Percentiles rank a stretch among this genome's conserved stretches.
Evolutionary conservation across 37 sponge, comb jelly and placozoan genomes (phyloP).

Genomic region (Bolinopsis microptera): DNA sequence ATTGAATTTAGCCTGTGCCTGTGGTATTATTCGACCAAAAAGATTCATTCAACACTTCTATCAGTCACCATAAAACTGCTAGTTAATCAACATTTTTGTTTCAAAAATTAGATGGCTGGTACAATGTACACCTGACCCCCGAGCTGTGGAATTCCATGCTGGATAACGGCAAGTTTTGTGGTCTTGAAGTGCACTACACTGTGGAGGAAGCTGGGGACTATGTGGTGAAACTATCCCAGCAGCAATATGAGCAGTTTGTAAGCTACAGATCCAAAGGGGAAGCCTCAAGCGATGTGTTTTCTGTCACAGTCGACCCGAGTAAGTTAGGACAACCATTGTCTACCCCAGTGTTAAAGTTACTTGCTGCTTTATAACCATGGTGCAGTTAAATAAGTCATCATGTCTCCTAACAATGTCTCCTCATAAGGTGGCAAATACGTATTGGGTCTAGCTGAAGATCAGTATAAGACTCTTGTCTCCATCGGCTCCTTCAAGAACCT

Average conservation of each 20-base stretch:
- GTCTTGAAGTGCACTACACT: neutral
- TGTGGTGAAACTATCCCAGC: neutral
- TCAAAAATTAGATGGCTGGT: neutral
- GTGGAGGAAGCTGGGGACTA: neutral
- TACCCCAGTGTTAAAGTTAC: too few relatives aligned
- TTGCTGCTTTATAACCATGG: too few relatives aligned
- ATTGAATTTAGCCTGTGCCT: neutral
- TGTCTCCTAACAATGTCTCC: neutral
- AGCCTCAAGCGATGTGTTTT: neutral
- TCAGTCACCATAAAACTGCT: too few relatives aligned
- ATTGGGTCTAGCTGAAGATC: neutral
- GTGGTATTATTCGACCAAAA: neutral
- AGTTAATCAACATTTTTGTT: neutral
- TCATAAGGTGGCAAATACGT: slow-evolving; percentile 5
- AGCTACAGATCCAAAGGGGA: neutral
- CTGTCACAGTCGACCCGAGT: slow-evolving; percentile 19
- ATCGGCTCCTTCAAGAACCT: slow-evolving; percentile 45
- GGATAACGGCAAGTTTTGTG: slow-evolving; percentile 13
- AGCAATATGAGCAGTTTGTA: neutral
- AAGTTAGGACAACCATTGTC: too few relatives aligned
- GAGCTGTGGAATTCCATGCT: slow-evolving; percentile 33
- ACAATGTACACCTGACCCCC: neutral
- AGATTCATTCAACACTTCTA: neutral
- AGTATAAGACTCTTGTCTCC: neutral
- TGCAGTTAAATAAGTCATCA: too few relatives aligned